These are phyloP conservation scores for Etheostoma perlongum DNA, from an alignment of 2,797 vertebrate species.

Conservation along the genomic window DNA sequence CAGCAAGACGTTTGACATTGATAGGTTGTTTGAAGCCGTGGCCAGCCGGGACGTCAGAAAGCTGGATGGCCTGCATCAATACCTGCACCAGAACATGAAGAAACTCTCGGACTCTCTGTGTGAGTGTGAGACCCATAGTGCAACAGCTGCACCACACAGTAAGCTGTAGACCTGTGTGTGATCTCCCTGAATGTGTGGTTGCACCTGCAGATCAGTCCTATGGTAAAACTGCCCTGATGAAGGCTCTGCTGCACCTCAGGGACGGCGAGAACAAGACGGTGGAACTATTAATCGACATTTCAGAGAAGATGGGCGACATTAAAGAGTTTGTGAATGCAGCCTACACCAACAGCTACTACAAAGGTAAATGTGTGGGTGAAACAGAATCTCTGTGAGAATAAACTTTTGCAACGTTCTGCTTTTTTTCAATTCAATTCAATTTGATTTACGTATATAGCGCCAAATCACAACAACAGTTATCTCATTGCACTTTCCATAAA, in stretches of 20 bases:
- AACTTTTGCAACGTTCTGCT: neutral
- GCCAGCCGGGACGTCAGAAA: slow-evolving; percentile 69
- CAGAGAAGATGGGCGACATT: slow-evolving; percentile 88
- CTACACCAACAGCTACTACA: slow-evolving; percentile 90
- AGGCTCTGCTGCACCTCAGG: slow-evolving; percentile 93
- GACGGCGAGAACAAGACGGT: slow-evolving; percentile 90
- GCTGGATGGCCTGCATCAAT: slow-evolving; percentile 76
- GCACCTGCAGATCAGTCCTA: slow-evolving; percentile 86
- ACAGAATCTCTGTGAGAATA: neutral
- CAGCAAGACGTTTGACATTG: slow-evolving; percentile 58
- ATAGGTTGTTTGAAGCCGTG: slow-evolving; percentile 78
- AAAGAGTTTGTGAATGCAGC: slow-evolving; percentile 90
- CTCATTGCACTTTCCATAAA: no score
- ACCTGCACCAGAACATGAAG: slow-evolving; percentile 73
- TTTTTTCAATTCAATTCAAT: no score
- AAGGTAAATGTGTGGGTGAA: slow-evolving; percentile 82
- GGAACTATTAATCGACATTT: slow-evolving; percentile 88
- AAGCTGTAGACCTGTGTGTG: neutral
- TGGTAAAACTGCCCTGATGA: slow-evolving; percentile 93
- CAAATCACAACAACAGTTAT: no score
- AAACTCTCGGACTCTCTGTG: slow-evolving; percentile 82
- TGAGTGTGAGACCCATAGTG: slow-evolving; percentile 57
- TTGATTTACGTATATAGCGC: no score
- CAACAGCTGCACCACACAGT: slow-evolving; percentile 1
- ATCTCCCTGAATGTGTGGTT: slow-evolving; percentile 25